These are phyloP conservation scores for Danio albolineatus DNA, from an alignment of 2,797 vertebrate genomes.

Conservation along the genomic window DNA sequence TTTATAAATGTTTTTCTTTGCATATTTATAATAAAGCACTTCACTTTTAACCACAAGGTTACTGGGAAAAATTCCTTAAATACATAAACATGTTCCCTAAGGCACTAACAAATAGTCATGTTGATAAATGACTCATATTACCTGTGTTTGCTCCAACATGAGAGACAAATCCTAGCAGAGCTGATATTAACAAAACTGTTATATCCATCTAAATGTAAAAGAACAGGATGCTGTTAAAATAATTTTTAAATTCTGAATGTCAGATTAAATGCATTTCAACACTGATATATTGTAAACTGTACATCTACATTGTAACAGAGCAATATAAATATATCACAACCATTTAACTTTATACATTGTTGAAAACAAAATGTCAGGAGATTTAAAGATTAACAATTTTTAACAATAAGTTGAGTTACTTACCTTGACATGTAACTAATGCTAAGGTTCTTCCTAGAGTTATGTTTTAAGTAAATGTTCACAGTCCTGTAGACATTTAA, in stretches of 20 bases:
- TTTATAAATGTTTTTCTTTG: neutral
- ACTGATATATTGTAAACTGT: neutral
- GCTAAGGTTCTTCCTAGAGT: neutral
- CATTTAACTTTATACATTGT: neutral
- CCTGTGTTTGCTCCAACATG: constrained; percentile 23
- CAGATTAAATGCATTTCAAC: neutral
- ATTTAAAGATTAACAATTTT: neutral
- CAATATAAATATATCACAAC: neutral
- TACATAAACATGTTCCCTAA: neutral
- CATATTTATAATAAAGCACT: neutral
- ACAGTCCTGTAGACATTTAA: neutral
- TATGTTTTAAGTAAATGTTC: neutral
- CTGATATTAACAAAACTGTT: constrained; percentile 24
- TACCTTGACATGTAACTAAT: constrained; percentile 10
- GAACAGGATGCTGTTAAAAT: neutral
- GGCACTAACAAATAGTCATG: neutral
- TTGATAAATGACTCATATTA: constrained; percentile 10
- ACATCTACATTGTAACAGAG: neutral
- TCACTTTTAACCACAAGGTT: neutral
- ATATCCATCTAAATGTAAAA: constrained; percentile 36
- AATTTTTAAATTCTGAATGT: neutral
- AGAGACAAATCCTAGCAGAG: constrained; percentile 23
- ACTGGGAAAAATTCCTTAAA: neutral
- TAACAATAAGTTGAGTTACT: neutral
- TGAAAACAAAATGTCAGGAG: neutral